phyloP scores from a whole-genome alignment of 2,888 invertebrate species.

The Melikaiella ostensackeni region DNA sequence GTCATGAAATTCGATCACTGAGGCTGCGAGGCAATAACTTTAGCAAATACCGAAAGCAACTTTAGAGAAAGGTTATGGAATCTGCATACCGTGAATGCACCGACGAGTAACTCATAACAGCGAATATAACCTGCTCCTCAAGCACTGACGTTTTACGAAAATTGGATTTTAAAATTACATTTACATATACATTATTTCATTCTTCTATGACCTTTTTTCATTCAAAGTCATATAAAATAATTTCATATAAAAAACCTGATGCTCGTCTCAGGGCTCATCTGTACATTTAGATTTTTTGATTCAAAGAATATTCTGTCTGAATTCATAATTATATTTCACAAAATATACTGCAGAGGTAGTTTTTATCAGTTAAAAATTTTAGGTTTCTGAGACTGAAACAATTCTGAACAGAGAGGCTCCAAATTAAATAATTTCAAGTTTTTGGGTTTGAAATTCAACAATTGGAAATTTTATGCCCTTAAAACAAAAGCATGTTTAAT shows the following conservation, averaged over 20 bases:
- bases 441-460: too few species aligned
- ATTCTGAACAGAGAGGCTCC: too few species aligned
- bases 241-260: neutral
- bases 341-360: too few species aligned
- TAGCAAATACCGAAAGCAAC: neutral
- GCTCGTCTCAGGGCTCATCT: neutral
- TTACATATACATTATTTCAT: conserved; percentile 1
- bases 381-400: too few species aligned
- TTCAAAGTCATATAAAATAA: neutral
- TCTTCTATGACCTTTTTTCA: neutral
- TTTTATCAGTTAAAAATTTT: too few species aligned
- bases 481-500: too few species aligned
- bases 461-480: too few species aligned
- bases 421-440: too few species aligned
- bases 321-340: too few species aligned
- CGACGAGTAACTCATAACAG: conserved; percentile 1
- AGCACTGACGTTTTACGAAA: neutral
- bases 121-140: neutral
- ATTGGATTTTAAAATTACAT: neutral
- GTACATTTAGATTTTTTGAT: too few species aligned
- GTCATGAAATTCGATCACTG: conserved; percentile 21
- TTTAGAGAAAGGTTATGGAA: neutral
- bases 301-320: too few species aligned
- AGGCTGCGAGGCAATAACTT: neutral
- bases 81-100: conserved; percentile 3